These are phyloP conservation scores for Petroica traversi DNA, from an alignment of 2,113 vertebrate species.

Conservation along the genomic window DNA sequence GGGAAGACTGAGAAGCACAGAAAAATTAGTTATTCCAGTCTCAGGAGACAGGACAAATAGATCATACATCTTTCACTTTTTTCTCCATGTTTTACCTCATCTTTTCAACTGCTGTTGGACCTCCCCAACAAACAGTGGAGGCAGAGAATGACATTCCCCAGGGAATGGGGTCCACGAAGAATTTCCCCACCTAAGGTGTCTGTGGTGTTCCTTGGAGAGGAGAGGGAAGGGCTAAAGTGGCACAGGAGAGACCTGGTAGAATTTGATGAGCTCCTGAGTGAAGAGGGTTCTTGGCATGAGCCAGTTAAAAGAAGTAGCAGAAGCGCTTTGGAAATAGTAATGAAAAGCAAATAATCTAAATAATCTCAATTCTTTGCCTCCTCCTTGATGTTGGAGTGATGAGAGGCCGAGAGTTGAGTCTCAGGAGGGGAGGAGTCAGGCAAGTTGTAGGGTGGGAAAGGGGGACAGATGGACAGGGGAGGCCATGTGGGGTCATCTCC, in stretches of 20 bases:
- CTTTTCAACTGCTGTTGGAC: neutral
- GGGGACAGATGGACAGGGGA: neutral
- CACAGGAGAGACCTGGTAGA: neutral
- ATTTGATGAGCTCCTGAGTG: neutral
- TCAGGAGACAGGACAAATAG: neutral
- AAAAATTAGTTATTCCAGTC: neutral
- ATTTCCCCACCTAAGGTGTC: neutral
- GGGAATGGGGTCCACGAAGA: neutral
- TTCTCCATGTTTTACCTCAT: neutral
- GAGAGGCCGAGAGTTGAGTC: neutral
- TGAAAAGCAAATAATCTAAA: neutral
- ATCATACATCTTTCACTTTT: fast-evolving
- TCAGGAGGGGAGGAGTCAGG: neutral
- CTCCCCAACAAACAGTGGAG: neutral
- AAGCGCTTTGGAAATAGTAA: neutral
- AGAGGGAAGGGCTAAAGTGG: neutral
- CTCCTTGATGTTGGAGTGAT: neutral
- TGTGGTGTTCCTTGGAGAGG: neutral
- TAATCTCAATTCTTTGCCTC: neutral
- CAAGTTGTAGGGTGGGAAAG: neutral
- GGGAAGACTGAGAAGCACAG: neutral
- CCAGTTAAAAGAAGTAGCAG: neutral
- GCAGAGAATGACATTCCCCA: neutral
- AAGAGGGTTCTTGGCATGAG: neutral
- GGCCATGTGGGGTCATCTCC: neutral